Conservation (phyloP, 1,140 invertebrate genomes). For the Microplitis mediator region DNA sequence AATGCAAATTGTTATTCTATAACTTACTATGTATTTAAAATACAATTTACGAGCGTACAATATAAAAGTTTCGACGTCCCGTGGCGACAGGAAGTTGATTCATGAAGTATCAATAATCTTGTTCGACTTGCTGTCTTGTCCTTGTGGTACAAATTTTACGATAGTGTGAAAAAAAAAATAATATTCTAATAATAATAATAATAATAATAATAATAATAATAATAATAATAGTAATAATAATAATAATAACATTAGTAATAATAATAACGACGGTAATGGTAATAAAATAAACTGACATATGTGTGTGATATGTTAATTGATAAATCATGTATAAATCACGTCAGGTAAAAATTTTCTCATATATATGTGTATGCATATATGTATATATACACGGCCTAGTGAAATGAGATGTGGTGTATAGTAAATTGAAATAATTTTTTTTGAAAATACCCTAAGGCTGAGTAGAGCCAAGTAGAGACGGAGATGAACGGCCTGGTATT, state of each 20-base stretch:
- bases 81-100: conserved; percentile 11
- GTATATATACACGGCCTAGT: not conserved
- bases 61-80: conserved; percentile 7
- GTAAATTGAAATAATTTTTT: conserved; percentile 60
- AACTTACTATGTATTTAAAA: conserved; percentile 2
- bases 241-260: not conserved
- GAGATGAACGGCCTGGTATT: conserved; percentile 37
- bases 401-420: conserved; percentile 26
- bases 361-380: not conserved
- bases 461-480: conserved; percentile 33
- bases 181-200: not conserved
- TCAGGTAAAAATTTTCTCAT: not conserved
- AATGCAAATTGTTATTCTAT: conserved; percentile 12
- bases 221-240: not conserved
- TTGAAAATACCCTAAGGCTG: conserved; percentile 52
- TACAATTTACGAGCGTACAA: not conserved
- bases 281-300: not conserved
- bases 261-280: not conserved
- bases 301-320: conserved; percentile 28
- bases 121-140: conserved; percentile 17
- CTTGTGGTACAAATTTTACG: too few species aligned
- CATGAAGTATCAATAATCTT: conserved; percentile 20
- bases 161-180: too few species aligned
- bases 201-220: not conserved
- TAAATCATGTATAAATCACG: conserved; percentile 13